Base-by-base conservation (phyloP, 2,888 invertebrate species). In the Coecobrya sp. region DNA sequence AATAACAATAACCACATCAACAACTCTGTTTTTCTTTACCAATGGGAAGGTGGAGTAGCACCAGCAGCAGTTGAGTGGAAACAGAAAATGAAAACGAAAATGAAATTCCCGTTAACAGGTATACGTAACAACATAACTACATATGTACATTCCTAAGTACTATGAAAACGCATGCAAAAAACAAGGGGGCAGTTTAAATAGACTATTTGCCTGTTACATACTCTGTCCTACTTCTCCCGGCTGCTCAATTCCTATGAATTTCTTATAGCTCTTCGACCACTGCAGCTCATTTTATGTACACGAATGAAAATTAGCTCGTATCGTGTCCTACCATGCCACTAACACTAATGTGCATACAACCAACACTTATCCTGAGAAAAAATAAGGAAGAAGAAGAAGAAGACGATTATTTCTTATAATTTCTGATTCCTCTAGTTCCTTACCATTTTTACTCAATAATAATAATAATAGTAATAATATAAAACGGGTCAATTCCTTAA, bases 251-350 rank as follows among this genome's bases (percentile, higher is more conserved):
- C 22, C 70, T 36, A 70, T 70, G 70, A 79, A 79, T 49, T 79
- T 27, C 76, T 49, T 22, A 42, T 73, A 30, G 73, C n/a, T 73
- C 42, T 73, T 42, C 73, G 36, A 36, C 73, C 73, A 49, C 27
- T 81, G 52, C 16, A 27, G 27, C 27, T 55, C 55, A 55, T 81
- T 81, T 25, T 27, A 36, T 55, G 81, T 30, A 49, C 55, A 87
- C 62, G 79, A 87, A 87, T 87, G 87, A 76, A 87, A 87, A 87
- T 87, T 87, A 87, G 87, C 79, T 86, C 10, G 42, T 84, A 25
- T 76, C 76, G 49, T 76, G 16, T 30, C 7, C 36, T 19, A 16
- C 30, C 70, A 70, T 42, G 30, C 30, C 30, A 25, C 68, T 27
- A 68, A 4, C 42, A 45, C 22, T 22, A n/a, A 65, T 11, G 25